phyloP scores from a whole-genome alignment of 2,113 vertebrate genomes.

The Sinocyclocheilus rhinocerous region DNA sequence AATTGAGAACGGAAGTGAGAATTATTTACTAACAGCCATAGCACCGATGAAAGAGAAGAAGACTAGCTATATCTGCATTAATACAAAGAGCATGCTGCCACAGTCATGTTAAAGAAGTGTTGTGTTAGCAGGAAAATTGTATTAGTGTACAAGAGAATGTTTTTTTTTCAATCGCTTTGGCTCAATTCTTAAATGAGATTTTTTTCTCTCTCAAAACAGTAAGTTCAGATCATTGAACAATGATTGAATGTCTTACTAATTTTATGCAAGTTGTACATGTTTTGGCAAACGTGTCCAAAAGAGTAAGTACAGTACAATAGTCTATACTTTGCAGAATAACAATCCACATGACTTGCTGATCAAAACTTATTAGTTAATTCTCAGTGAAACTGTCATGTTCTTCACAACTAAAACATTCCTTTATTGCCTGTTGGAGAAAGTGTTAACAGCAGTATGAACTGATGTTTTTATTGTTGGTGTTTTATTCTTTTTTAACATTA shows the following conservation, averaged over 20 bases:
- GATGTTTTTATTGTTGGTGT: no score
- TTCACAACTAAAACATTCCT: no score
- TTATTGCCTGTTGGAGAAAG: no score
- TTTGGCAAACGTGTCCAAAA: background rate
- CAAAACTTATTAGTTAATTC: background rate
- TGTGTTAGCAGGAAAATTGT: constrained; percentile 7
- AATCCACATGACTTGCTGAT: background rate
- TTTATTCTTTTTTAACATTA: no score
- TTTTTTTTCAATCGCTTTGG: background rate
- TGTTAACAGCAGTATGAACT: no score
- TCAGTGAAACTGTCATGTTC: background rate
- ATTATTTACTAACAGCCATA: constrained; percentile 30
- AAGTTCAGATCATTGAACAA: background rate
- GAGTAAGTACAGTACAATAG: background rate
- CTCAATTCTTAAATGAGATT: background rate
- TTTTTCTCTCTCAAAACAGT: no score
- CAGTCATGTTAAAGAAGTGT: constrained; percentile 14
- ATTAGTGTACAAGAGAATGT: constrained; percentile 13
- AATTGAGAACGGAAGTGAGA: constrained; percentile 13
- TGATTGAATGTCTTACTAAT: no score
- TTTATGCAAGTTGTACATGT: background rate
- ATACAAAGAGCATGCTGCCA: constrained; percentile 39
- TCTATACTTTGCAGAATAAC: background rate
- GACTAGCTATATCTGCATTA: constrained; percentile 4
- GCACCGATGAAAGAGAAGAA: constrained; percentile 13